A percentile compares a stretch with the other conserved stretches of the same genome.
phyloP scores from a whole-genome alignment of 53 echinoderm and acorn worm species.

The Holothuria scabra region DNA sequence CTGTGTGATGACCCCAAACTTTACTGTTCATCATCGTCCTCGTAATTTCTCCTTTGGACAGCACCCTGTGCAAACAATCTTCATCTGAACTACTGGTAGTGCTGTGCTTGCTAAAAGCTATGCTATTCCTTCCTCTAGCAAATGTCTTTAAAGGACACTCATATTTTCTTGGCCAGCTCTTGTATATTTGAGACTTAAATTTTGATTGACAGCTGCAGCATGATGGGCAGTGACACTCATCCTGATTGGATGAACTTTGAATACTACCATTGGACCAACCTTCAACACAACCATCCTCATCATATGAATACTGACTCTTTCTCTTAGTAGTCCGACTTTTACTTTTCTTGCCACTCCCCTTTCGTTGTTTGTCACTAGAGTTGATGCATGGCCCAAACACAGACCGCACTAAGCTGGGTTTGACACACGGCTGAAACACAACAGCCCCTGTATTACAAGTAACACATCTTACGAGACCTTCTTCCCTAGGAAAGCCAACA shows the following conservation, averaged over 20 bases:
- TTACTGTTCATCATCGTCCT: neutral
- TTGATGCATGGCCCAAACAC: conserved; percentile 71
- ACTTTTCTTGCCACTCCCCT: conserved; percentile 60
- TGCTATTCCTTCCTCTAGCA: conserved; percentile 5
- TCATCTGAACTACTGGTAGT: conserved; percentile 14
- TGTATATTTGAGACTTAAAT: conserved; percentile 64
- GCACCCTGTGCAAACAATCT: neutral
- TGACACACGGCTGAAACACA: conserved; percentile 91
- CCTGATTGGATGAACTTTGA: conserved; percentile 18
- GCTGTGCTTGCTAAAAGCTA: neutral
- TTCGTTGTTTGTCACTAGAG: conserved; percentile 20
- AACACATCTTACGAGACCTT: neutral
- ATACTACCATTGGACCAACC: conserved; percentile 8
- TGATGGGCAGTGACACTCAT: conserved; percentile 91
- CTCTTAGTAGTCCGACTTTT: conserved; percentile 39
- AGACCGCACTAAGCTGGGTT: conserved; percentile 90
- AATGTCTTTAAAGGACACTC: conserved; percentile 81
- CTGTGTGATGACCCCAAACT: conserved; percentile 5
- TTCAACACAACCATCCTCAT: conserved; percentile 45
- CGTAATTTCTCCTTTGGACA: neutral
- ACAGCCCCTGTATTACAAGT: conserved; percentile 58
- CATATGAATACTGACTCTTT: conserved; percentile 48
- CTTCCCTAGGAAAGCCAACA: neutral
- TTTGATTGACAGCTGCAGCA: conserved; percentile 92
- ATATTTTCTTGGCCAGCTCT: conserved; percentile 95